Conservation (phyloP, 2,797 vertebrate species). For the Chromis chromis region DNA sequence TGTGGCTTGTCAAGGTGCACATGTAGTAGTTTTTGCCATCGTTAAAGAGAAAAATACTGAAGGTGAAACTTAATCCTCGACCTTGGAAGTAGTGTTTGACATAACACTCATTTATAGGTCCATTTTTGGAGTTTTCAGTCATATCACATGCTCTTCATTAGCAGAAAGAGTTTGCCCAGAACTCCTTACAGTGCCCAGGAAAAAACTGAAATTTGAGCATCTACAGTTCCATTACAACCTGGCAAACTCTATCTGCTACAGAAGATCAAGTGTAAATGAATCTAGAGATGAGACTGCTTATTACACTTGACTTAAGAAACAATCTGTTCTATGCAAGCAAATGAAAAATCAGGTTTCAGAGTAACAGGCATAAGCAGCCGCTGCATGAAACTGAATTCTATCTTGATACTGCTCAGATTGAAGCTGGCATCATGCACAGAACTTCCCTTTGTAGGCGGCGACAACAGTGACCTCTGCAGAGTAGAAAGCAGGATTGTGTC, state of each 20-base stretch:
- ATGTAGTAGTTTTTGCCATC: not conserved
- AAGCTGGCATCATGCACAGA: constrained; percentile 11
- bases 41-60: not conserved
- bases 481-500: constrained; percentile 5
- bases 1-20: not conserved
- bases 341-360: too few relatives aligned
- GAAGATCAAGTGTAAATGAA: too few relatives aligned
- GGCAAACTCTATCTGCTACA: too few relatives aligned
- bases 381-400: not conserved
- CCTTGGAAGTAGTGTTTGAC: not conserved
- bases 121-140: not conserved
- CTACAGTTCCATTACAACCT: too few relatives aligned
- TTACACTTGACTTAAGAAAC: too few relatives aligned
- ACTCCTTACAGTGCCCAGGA: too few relatives aligned
- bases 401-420: constrained; percentile 3
- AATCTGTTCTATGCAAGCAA: too few relatives aligned
- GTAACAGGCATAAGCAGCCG: too few relatives aligned
- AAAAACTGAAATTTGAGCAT: too few relatives aligned
- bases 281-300: too few relatives aligned
- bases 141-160: not conserved
- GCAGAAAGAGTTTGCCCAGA: not conserved
- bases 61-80: not conserved
- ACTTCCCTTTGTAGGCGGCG: not conserved
- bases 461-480: constrained; percentile 43
- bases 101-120: not conserved